A percentile compares a stretch with the other conserved stretches of the same genome.
Evolutionary conservation across 2,113 vertebrate species (phyloP).

Genomic region (Osmerus eperlanus): DNA sequence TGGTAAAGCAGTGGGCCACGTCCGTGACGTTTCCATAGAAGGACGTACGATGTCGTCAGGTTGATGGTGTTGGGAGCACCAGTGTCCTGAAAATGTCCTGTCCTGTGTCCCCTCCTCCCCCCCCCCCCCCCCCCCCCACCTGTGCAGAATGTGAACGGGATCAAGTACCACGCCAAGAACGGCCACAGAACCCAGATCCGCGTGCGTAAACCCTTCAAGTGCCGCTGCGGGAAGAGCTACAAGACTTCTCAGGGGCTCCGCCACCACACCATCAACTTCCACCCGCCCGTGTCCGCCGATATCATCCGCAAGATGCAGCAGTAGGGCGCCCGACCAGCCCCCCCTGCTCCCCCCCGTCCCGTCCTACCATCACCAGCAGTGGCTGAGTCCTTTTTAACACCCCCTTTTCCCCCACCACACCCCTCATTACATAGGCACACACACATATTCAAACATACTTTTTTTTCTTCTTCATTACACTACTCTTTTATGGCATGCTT

Average conservation of each 20-base stretch:
- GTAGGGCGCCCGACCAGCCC: conserved; percentile 82
- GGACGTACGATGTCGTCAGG: too few relatives aligned
- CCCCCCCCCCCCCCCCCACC: not conserved
- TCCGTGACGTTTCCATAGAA: conserved; percentile 1
- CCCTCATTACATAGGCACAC: conserved; percentile 1
- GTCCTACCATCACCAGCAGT: conserved; percentile 79
- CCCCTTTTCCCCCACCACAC: not conserved
- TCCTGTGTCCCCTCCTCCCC: not conserved
- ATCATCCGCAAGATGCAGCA: conserved; percentile 97
- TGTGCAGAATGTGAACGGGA: conserved; percentile 94
- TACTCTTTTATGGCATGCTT: conserved; percentile 84
- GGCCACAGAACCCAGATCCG: conserved; percentile 96
- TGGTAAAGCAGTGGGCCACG: conserved; percentile 45
- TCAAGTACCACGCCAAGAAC: conserved; percentile 99
- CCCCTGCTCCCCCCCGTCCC: conserved; percentile 36
- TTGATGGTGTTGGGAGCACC: too few relatives aligned
- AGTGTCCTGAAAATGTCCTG: too few relatives aligned
- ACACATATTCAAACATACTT: not conserved
- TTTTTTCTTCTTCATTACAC: conserved; percentile 42
- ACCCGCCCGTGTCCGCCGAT: conserved; percentile 91
- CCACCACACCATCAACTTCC: conserved; percentile 98
- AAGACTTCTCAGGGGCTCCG: conserved; percentile 98
- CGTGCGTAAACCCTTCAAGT: conserved; percentile 96
- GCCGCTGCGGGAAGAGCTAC: conserved; percentile 98
- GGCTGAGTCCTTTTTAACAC: conserved; percentile 61